These are phyloP conservation scores for Siphlonurus alternatus DNA, from an alignment of 2,888 invertebrate species.

Conservation along the genomic window DNA sequence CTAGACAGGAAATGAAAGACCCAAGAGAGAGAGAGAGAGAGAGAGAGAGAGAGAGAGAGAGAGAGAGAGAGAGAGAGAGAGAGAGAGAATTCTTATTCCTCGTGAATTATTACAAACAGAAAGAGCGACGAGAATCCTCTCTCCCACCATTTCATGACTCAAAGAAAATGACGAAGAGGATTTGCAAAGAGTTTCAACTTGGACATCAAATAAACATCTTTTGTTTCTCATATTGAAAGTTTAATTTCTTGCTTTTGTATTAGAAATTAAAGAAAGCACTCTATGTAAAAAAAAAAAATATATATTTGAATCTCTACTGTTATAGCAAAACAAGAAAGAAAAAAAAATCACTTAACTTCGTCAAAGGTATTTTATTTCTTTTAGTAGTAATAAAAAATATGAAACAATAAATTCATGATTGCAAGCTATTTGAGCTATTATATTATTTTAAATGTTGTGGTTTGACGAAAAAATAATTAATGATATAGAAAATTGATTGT, in stretches of 20 bases:
- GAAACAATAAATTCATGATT: no score
- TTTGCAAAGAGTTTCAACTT: neutral
- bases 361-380: no score
- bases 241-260: neutral
- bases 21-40: neutral
- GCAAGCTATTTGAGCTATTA: no score
- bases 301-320: no score
- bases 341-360: no score
- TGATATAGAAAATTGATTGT: no score
- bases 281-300: no score
- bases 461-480: no score
- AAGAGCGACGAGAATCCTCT: neutral
- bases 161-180: neutral
- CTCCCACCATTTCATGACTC: neutral
- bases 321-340: no score
- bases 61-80: neutral
- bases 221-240: neutral
- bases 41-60: neutral
- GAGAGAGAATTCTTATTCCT: neutral
- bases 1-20: neutral
- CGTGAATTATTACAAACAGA: neutral
- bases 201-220: neutral
- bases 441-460: no score
- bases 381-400: no score
- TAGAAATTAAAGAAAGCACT: no score